Evolutionary conservation across 1,140 invertebrate species (phyloP).

Genomic region (Proales similis): DNA sequence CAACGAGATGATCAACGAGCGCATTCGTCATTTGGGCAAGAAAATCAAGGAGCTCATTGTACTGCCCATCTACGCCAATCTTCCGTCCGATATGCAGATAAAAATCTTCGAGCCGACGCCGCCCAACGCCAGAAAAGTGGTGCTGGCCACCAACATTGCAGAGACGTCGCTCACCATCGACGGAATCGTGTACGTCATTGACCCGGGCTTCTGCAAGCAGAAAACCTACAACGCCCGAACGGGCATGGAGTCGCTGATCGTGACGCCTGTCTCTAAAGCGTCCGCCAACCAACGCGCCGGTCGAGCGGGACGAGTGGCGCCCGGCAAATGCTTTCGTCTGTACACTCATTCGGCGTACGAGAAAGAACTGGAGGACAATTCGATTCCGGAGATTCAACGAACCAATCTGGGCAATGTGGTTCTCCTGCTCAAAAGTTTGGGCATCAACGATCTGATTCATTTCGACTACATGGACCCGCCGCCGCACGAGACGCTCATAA

Average conservation of each 20-base stretch:
- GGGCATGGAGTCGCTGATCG: conserved; percentile 94
- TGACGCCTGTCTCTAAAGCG: conserved; percentile 90
- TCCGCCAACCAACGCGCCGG: conserved; percentile 40
- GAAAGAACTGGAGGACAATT: conserved; percentile 93
- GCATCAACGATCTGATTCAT: conserved; percentile 89
- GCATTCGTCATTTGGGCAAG: conserved; percentile 76
- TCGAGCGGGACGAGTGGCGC: conserved; percentile 50
- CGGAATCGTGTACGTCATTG: conserved; percentile 97
- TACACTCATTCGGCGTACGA: conserved; percentile 78
- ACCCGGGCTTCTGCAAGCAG: conserved; percentile 97
- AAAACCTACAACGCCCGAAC: conserved; percentile 97
- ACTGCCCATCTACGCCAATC: conserved; percentile 92
- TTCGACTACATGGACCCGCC: conserved; percentile 99
- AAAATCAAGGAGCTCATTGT: conserved; percentile 88
- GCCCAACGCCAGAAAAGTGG: conserved; percentile 71
- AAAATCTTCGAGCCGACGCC: conserved; percentile 96
- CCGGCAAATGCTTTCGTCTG: conserved; percentile 90
- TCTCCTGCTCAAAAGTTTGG: conserved; percentile 51
- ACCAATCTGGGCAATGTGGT: conserved; percentile 55
- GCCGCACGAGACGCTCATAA: conserved; percentile 83
- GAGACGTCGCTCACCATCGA: conserved; percentile 98
- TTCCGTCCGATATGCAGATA: conserved; percentile 95
- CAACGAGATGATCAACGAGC: conserved; percentile 79
- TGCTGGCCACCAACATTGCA: conserved; percentile 93
- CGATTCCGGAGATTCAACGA: conserved; percentile 71